A percentile compares a stretch with the other conserved stretches of the same genome.
Evolutionary conservation across 2,888 invertebrate species (phyloP).

Genomic region (Lumbricus terrestris): DNA sequence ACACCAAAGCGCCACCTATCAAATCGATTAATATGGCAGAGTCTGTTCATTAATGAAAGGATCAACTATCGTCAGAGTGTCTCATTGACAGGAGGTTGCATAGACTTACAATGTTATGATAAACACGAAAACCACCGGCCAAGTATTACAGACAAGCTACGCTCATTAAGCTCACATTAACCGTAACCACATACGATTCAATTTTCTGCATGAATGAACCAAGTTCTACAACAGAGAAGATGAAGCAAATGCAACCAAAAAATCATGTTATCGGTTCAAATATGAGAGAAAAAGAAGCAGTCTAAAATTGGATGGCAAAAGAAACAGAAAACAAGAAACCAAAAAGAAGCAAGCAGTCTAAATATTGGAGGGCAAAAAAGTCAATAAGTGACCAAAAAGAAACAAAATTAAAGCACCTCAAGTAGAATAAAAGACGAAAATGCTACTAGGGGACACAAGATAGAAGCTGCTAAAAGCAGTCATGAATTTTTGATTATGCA

Average conservation of each 20-base stretch:
- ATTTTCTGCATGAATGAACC: no score
- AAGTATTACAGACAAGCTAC: no score
- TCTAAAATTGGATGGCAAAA: background rate
- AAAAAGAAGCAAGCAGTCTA: background rate
- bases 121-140: no score
- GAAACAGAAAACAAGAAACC: background rate
- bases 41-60: no score
- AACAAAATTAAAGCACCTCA: background rate
- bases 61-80: no score
- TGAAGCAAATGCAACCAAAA: background rate
- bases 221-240: background rate
- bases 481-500: background rate
- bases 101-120: no score
- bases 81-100: no score
- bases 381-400: background rate
- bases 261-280: background rate
- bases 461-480: background rate
- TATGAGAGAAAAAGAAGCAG: no score
- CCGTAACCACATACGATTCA: no score
- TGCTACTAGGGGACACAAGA: background rate
- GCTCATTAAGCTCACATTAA: no score
- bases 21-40: no score
- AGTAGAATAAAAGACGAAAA: background rate
- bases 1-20: no score
- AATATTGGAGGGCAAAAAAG: background rate